Conservation (phyloP, 2,797 vertebrate species). For the Buphagus erythrorhynchus region DNA sequence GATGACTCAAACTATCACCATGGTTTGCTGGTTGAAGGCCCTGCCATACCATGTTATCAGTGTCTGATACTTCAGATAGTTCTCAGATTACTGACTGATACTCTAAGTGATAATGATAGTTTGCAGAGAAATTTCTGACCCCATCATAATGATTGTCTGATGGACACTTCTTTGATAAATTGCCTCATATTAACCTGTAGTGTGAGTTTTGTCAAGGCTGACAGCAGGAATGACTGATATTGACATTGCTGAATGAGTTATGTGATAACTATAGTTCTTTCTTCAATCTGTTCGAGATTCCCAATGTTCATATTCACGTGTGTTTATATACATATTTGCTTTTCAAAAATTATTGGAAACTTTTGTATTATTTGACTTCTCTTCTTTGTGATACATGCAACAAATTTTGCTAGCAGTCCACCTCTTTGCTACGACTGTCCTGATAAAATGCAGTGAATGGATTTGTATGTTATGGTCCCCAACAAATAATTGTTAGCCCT, state of each 20-base stretch:
- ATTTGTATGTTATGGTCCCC: accelerated
- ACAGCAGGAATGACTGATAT: background rate
- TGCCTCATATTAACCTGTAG: background rate
- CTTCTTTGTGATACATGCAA: background rate
- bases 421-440: background rate
- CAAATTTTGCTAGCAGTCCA: background rate
- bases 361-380: background rate
- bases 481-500: background rate
- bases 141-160: slow-evolving; percentile 21
- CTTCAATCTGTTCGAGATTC: background rate
- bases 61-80: background rate
- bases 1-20: background rate
- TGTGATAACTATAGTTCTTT: background rate
- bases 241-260: background rate
- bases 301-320: background rate
- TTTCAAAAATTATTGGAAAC: background rate
- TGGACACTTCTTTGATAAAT: slow-evolving; percentile 37
- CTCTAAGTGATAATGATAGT: slow-evolving; percentile 4
- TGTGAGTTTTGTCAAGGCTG: slow-evolving; percentile 7
- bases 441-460: background rate
- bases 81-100: background rate
- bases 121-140: slow-evolving; percentile 34
- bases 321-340: background rate
- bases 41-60: background rate
- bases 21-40: background rate